Evolutionary conservation across 1,140 invertebrate species (phyloP), one percentile per base, ranked within the genome.

Genomic region (Formica selysi): DNA sequence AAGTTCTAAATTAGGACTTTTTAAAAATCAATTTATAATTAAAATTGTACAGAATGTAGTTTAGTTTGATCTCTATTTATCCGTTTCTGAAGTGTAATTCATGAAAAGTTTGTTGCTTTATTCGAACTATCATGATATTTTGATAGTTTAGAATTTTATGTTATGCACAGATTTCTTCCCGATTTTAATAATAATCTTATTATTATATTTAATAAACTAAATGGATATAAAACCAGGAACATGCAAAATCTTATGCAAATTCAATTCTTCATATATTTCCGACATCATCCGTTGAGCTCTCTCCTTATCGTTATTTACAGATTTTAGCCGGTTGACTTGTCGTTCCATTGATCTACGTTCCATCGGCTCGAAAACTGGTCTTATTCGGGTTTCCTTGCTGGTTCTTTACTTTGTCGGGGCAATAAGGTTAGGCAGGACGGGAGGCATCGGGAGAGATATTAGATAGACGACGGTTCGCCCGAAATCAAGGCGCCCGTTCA

Each of bases 391-490:
- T 84, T 89, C 73, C 68, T 89, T 79, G 89, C 90, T 90, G 86
- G 91, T 91, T 93, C 93, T 93, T 93, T 93, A 91, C 91, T 93
- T 91, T 91, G 91, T 87, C 86, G 90, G 83, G 87, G 92, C 93
- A 94, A 95, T 95, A 95, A 94, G 93, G 93, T 93, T 94, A 93
- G 92, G 91, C 91, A 91, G 91, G 86, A 73, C 87, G 90, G 91
- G 48, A 51, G 48, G 93, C 91, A 92, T 93, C 89, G 87, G 80
- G 91, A 90, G 91, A 90, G 91, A 94, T 94, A 94, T 93, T 93
- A 93, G 91, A 92, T 91, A 91, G 92, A 93, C 91, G 91, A 92
- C 88, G 92, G 91, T 76, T 91, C 64, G 41, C 57, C 79, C 74
- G 85, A 88, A 91, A 93, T 91, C 90, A 84, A 89, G 92, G 86